phyloP scores from a whole-genome alignment of 2,888 invertebrate genomes.

The Drosophila silvestris region DNA sequence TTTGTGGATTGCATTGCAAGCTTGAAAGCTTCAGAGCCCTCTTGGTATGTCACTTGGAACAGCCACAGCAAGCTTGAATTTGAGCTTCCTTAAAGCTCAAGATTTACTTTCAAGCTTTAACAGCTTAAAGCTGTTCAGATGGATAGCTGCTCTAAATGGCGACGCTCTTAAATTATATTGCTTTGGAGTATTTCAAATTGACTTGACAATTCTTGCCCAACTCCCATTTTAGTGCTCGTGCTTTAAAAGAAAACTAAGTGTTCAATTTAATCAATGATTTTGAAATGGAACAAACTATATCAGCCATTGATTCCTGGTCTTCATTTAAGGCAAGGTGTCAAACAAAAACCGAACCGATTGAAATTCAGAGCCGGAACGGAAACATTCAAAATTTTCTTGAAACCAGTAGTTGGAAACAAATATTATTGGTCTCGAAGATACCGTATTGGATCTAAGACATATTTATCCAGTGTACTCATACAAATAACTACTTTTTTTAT shows the following conservation, averaged over 20 bases:
- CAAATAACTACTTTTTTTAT: neutral
- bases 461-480: neutral
- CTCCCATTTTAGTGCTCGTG: neutral
- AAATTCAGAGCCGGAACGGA: neutral
- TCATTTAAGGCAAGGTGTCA: neutral
- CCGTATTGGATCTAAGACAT: neutral
- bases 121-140: neutral
- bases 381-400: neutral
- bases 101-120: neutral
- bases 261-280: neutral
- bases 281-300: neutral
- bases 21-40: neutral
- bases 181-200: neutral
- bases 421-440: neutral
- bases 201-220: neutral
- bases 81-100: neutral
- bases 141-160: neutral
- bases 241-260: neutral
- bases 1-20: conserved; percentile 31
- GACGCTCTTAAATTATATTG: neutral
- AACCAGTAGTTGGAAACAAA: neutral
- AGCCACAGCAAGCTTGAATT: conserved; percentile 13
- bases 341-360: neutral
- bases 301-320: neutral
- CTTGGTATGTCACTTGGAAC: neutral